Evolutionary conservation across 92 coral and sea anemone species (phyloP).

Genomic region (Palythoa heliodiscus): DNA sequence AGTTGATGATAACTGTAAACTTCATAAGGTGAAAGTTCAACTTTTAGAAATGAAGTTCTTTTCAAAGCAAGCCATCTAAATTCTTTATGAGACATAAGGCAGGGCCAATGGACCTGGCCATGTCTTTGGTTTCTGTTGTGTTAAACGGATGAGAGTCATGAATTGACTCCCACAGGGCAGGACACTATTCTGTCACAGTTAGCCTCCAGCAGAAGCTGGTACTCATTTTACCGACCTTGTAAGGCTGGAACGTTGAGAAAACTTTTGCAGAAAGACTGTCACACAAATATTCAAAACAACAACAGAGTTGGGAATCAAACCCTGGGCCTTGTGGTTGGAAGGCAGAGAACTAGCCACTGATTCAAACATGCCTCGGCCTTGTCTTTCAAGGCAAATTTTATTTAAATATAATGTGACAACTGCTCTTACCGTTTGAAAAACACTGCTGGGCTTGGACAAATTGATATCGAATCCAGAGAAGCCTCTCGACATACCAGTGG

Average conservation of each 20-base stretch:
- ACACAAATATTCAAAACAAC: slow-evolving; percentile 4
- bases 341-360: background rate
- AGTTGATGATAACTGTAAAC: background rate
- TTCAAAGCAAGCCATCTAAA: background rate
- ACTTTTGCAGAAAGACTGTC: slow-evolving; percentile 1
- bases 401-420: background rate
- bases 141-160: too few species aligned
- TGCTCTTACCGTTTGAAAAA: slow-evolving; percentile 28
- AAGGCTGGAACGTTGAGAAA: background rate
- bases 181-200: too few species aligned
- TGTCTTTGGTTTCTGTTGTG: background rate
- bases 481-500: slow-evolving; percentile 53
- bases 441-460: slow-evolving; percentile 49
- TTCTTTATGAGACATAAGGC: background rate
- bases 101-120: too few species aligned
- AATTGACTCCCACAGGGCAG: too few species aligned
- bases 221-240: background rate
- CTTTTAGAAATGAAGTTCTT: background rate
- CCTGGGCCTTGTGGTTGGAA: too few species aligned
- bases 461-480: slow-evolving; percentile 46
- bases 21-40: background rate
- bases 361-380: background rate
- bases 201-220: too few species aligned
- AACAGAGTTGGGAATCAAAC: background rate
- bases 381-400: slow-evolving; percentile 2